phyloP scores from a whole-genome alignment of 2,797 vertebrate species.

The Schizopygopsis malacanthus region DNA sequence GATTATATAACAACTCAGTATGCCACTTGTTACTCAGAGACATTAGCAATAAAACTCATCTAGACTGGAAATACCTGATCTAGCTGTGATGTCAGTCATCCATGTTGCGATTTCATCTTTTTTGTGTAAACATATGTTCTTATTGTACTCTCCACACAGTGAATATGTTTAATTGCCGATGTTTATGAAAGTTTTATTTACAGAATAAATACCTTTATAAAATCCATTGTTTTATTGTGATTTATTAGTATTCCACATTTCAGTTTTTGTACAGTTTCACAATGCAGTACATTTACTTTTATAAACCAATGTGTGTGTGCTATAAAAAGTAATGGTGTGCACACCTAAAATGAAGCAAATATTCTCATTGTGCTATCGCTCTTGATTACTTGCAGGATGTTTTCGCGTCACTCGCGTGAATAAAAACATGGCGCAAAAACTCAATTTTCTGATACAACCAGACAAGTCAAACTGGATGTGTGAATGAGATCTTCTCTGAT shows the following conservation, averaged over 20 bases:
- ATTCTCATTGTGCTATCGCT: too few species aligned
- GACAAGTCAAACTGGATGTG: too few species aligned
- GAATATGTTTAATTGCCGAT: constrained; percentile 76
- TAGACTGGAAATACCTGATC: constrained; percentile 65
- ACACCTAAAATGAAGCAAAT: too few species aligned
- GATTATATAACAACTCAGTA: constrained; percentile 28
- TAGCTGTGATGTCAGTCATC: constrained; percentile 62
- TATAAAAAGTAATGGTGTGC: too few species aligned
- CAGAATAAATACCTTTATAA: constrained; percentile 84
- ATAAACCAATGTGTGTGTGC: too few species aligned
- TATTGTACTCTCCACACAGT: constrained; percentile 67
- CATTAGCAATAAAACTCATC: constrained; percentile 65
- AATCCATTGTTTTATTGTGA: background rate
- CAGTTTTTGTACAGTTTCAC: background rate
- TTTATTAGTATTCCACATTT: background rate
- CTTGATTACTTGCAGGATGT: too few species aligned
- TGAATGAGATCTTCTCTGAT: too few species aligned
- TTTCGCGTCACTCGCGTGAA: too few species aligned
- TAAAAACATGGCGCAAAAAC: too few species aligned
- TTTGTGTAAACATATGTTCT: constrained; percentile 63
- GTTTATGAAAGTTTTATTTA: constrained; percentile 88
- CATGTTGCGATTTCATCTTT: constrained; percentile 50
- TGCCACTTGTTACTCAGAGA: constrained; percentile 37
- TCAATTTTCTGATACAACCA: too few species aligned
- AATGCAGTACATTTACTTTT: background rate